These are phyloP conservation scores for Eristalis pertinax DNA, from an alignment of 2,888 invertebrate species.

Conservation along the genomic window DNA sequence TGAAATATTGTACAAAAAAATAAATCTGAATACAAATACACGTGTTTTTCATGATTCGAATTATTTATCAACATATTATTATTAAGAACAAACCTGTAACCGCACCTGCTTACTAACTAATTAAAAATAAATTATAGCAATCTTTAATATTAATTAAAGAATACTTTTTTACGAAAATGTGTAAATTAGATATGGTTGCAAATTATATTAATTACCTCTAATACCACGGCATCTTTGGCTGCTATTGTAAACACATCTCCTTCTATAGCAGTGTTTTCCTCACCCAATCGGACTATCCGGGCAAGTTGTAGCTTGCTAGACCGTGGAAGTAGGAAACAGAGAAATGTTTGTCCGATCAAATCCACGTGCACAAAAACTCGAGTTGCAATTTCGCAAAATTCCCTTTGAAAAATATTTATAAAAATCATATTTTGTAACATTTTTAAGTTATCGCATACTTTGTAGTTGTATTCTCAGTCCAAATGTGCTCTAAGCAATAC, in stretches of 20 bases:
- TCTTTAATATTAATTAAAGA: no score
- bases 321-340: conserved; percentile 88
- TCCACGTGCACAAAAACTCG: conserved; percentile 93
- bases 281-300: conserved; percentile 85
- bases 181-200: no score
- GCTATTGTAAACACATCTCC: conserved; percentile 87
- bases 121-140: no score
- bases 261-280: conserved; percentile 87
- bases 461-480: conserved; percentile 88
- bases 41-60: no score
- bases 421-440: background rate
- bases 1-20: no score
- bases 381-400: conserved; percentile 84
- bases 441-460: conserved; percentile 79
- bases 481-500: conserved; percentile 93
- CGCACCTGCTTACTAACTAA: no score
- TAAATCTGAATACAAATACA: no score
- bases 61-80: no score
- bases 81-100: no score
- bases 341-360: conserved; percentile 90
- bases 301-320: conserved; percentile 81
- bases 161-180: no score
- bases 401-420: conserved; percentile 76
- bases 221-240: conserved; percentile 92
- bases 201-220: conserved; percentile 84